Conservation (phyloP, 2,888 invertebrate genomes). For the Callimorpha dominula region DNA sequence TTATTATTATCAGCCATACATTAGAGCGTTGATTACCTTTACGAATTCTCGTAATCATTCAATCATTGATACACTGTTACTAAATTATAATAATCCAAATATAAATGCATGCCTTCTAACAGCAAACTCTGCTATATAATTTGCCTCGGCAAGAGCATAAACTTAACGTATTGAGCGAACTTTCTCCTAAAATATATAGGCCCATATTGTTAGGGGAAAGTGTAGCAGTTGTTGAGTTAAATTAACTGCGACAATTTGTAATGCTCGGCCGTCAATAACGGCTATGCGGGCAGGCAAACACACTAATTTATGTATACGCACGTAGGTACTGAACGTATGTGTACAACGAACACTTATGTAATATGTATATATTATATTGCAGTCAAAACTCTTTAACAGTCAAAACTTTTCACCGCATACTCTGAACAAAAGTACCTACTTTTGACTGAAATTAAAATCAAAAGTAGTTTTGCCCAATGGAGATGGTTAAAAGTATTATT, state of each 20-base stretch:
- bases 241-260: slow-evolving; percentile 68
- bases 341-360: neutral
- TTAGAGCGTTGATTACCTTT: neutral
- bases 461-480: too few species aligned
- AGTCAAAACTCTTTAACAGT: too few species aligned
- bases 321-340: neutral
- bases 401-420: too few species aligned
- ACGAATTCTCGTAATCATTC: neutral
- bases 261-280: slow-evolving; percentile 60
- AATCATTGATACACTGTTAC: neutral
- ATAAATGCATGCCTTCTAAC: slow-evolving; percentile 11
- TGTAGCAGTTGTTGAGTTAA: slow-evolving; percentile 66
- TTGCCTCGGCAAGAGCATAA: slow-evolving; percentile 30
- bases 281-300: slow-evolving; percentile 58
- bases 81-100: slow-evolving; percentile 10
- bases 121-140: slow-evolving; percentile 18
- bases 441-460: too few species aligned
- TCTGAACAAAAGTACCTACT: too few species aligned
- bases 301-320: slow-evolving; percentile 23
- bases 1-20: neutral
- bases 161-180: slow-evolving; percentile 46
- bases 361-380: neutral
- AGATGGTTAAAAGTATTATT: too few species aligned
- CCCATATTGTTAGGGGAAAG: slow-evolving; percentile 67
- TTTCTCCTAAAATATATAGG: slow-evolving; percentile 66